Base-by-base conservation (phyloP, 2,888 invertebrate genomes). In the Plagiodera versicolora region DNA sequence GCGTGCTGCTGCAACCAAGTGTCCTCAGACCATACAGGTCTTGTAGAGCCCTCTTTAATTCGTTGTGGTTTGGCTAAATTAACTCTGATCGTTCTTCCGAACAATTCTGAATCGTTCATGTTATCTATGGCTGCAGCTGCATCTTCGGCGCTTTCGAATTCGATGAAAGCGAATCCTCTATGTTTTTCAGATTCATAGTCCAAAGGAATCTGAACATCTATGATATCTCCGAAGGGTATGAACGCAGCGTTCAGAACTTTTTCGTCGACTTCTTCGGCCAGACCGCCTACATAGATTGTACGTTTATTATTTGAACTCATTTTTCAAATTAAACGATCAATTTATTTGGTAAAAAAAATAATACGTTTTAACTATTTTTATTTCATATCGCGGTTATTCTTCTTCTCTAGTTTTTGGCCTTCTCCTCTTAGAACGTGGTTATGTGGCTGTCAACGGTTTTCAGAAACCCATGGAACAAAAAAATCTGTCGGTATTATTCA, bases 81-180 rank as follows among this genome's bases (percentile, higher is more conserved):
- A 0, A 97, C 97, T 71, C 97, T 85, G 69, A 98, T 91, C 32
- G 98, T 98, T 66, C 96, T 86, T 0, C 99, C 99, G 84, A 95
- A 98, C 39, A 99, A 83, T 80, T 99, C 99, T 0, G 97, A 93
- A 79, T 99, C 98, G 83, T 99, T 97, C 98, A 99, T 98, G 76
- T 99, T 99, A 80, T 99, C 98, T 72, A 99, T 98, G 49, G 98
- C 98, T 30, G 97, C 94, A 9, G 94, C 91, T n/a, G 98, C 98
- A 86, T 99, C 99, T 82, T 98, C 98, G 8, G 94, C 91, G 68
- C 89, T 86, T 82, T 99, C 99, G 82, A 95, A 99, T 82, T 99
- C 99, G 67, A 99, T 91, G 79, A 99, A 99, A 0, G 98, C 97
- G 82, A 98, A 99, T n/a, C 98, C 98, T 75, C 98, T 85, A 76